Percentiles rank a stretch among this genome's conserved stretches.
phyloP scores from a whole-genome alignment of 2,888 invertebrate species.

The Seira sanloemensis region DNA sequence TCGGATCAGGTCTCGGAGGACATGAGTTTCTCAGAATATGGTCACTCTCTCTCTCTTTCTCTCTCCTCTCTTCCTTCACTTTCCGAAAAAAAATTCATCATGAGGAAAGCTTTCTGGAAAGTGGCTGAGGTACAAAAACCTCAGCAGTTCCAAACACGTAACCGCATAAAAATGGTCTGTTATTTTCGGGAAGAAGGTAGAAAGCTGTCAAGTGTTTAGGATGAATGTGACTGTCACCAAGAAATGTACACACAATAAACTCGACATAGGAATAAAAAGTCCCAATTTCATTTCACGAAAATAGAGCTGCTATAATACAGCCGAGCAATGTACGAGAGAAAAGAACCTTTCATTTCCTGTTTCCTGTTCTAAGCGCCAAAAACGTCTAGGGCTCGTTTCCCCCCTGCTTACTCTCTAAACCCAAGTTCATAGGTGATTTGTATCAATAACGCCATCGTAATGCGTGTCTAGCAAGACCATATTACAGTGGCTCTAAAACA shows the following conservation, averaged over 20 bases:
- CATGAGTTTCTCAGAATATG: conserved; percentile 19
- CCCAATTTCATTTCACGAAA: background rate
- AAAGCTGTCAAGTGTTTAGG: conserved; percentile 19
- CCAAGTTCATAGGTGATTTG: background rate
- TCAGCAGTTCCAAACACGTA: too few relatives aligned
- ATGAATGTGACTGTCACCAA: conserved; percentile 35
- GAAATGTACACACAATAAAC: background rate
- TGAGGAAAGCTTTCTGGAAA: conserved; percentile 17
- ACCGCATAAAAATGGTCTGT: too few relatives aligned
- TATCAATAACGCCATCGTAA: too few relatives aligned
- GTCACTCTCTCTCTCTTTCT: conserved; percentile 29
- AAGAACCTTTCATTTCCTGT: conserved; percentile 30
- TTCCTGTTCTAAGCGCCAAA: conserved; percentile 40
- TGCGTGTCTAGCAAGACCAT: too few relatives aligned
- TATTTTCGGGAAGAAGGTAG: too few relatives aligned
- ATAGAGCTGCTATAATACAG: background rate
- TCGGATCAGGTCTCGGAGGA: conserved; percentile 46
- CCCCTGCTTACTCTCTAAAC: background rate
- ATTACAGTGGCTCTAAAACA: too few relatives aligned
- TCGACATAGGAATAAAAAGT: background rate
- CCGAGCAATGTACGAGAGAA: background rate
- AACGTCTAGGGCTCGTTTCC: conserved; percentile 25
- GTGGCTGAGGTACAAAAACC: too few relatives aligned
- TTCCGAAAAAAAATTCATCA: conserved; percentile 30
- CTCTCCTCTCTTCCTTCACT: too few relatives aligned